A percentile compares a stretch with the other conserved stretches of the same genome.
Evolutionary conservation across 2,797 vertebrate species (phyloP).

Genomic region (Lutjanus argentimaculatus): DNA sequence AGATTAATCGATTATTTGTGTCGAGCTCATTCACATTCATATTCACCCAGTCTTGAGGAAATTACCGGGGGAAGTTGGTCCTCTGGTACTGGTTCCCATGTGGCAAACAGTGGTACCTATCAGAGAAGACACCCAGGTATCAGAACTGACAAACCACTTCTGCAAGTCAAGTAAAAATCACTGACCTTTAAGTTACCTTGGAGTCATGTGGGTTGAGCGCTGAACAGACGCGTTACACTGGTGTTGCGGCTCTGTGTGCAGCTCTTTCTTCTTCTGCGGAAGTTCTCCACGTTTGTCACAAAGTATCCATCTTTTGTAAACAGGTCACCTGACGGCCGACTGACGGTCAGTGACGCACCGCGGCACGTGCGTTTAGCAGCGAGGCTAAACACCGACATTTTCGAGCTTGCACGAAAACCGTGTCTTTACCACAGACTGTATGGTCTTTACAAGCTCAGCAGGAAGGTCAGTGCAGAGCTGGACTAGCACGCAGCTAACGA

Average conservation of each 20-base stretch:
- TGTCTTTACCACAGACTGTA: too few species aligned
- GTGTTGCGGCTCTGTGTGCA: neutral
- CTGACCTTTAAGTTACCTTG: conserved; percentile 72
- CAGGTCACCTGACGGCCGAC: neutral
- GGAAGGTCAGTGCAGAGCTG: neutral
- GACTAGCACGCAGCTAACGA: neutral
- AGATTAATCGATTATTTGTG: too few species aligned
- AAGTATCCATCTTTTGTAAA: neutral
- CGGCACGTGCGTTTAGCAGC: neutral
- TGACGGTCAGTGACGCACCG: neutral
- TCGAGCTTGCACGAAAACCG: rapidly evolving
- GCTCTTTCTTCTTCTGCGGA: neutral
- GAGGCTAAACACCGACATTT: conserved; percentile 39
- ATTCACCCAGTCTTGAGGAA: neutral
- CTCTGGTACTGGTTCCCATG: conserved; percentile 81
- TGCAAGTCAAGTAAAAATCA: neutral
- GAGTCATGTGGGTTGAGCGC: conserved; percentile 55
- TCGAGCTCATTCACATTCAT: neutral
- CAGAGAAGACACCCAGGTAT: neutral
- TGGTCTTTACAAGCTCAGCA: too few species aligned
- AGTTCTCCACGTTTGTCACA: neutral
- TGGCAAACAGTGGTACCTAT: conserved; percentile 82
- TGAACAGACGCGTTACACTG: conserved; percentile 16
- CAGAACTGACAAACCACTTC: neutral
- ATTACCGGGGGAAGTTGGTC: conserved; percentile 81